phyloP scores from a whole-genome alignment of 2,113 vertebrate genomes.

The Bos indicus region DNA sequence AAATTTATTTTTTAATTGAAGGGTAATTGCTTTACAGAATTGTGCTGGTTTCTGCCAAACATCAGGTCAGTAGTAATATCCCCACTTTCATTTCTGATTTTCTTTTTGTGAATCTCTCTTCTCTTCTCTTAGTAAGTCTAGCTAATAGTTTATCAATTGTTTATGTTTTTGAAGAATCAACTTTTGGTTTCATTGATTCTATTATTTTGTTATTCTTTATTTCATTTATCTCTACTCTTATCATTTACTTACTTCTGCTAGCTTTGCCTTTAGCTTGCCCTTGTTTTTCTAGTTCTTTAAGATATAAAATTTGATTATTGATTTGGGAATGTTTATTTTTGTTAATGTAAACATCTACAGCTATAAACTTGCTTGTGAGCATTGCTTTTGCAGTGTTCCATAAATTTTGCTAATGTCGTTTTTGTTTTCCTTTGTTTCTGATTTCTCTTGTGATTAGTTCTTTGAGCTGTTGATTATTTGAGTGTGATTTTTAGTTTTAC shows the following conservation, averaged over 20 bases:
- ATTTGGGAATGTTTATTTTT: not conserved
- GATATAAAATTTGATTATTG: not conserved
- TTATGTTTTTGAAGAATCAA: not conserved
- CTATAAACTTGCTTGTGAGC: not conserved
- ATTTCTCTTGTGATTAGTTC: not conserved
- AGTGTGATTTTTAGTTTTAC: not conserved
- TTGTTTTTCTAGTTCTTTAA: not conserved
- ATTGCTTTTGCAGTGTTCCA: not conserved
- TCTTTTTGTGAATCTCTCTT: not conserved
- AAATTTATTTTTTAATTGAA: not conserved
- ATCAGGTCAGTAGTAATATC: not conserved
- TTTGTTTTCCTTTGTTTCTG: not conserved
- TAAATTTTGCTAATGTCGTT: not conserved
- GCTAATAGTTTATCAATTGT: not conserved
- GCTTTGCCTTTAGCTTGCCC: not conserved
- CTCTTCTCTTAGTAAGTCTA: not conserved
- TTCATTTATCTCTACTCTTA: not conserved
- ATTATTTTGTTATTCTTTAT: not conserved
- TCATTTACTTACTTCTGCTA: not conserved
- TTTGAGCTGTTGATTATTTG: not conserved
- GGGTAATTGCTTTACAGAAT: not conserved
- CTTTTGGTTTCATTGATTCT: not conserved
- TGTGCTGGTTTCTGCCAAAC: not conserved
- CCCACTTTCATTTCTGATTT: not conserved
- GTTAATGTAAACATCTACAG: not conserved